phyloP scores from a whole-genome alignment of 2,888 invertebrate species.

The Fragum whitleyi region DNA sequence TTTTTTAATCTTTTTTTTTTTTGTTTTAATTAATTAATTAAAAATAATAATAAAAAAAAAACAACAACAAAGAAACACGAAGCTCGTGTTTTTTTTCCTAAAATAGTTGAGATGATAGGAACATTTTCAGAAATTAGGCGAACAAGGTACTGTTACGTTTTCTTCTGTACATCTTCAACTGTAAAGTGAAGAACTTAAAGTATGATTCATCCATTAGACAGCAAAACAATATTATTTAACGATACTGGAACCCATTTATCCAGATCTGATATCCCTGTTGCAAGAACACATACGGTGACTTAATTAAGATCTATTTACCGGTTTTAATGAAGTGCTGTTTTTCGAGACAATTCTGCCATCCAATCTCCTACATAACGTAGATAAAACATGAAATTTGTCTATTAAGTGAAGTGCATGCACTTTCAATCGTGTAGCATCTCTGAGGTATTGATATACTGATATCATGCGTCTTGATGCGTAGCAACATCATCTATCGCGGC shows the following conservation, averaged over 20 bases:
- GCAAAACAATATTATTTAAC: not conserved
- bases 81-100: no score
- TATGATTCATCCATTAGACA: not conserved
- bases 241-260: not conserved
- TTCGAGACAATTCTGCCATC: not conserved
- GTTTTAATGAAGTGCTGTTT: conserved; percentile 13
- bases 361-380: not conserved
- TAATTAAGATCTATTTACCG: conserved; percentile 7
- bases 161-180: no score
- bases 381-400: conserved; percentile 4
- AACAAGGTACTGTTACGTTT: no score
- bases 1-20: not conserved
- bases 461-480: not conserved
- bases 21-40: no score
- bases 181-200: not conserved
- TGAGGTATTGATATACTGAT: not conserved
- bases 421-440: conserved; percentile 1
- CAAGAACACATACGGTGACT: not conserved
- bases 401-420: conserved; percentile 4
- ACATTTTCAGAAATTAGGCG: no score
- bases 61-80: no score
- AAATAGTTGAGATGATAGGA: no score
- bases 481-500: not conserved
- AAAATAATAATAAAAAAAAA: no score
- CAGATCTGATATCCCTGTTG: not conserved